Evolutionary conservation across 2,113 vertebrate species (phyloP).

Genomic region (Triplophysa siluroides): DNA sequence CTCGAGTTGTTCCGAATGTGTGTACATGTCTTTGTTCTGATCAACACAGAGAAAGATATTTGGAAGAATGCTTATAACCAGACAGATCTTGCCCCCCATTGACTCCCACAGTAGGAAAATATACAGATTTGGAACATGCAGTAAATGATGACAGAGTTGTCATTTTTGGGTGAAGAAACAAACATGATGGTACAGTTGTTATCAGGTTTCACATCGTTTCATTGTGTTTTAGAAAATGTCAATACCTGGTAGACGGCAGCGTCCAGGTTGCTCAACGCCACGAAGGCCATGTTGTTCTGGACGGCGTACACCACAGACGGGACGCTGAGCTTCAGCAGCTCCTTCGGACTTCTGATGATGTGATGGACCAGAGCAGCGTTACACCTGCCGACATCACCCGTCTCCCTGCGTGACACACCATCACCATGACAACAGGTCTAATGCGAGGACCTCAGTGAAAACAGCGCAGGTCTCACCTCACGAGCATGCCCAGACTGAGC

Average conservation of each 20-base stretch:
- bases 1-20: too few species aligned
- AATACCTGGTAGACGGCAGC: slow-evolving; percentile 92
- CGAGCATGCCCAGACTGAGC: slow-evolving; percentile 87
- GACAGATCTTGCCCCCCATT: too few species aligned
- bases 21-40: too few species aligned
- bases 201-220: too few species aligned
- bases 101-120: too few species aligned
- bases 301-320: slow-evolving; percentile 92
- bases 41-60: too few species aligned
- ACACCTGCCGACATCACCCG: slow-evolving; percentile 76
- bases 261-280: slow-evolving; percentile 95
- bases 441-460: too few species aligned
- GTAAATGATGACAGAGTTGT: too few species aligned
- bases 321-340: slow-evolving; percentile 90
- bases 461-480: slow-evolving; percentile 72
- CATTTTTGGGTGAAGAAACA: too few species aligned
- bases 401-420: slow-evolving; percentile 78
- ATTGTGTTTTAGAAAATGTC: background rate
- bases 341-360: slow-evolving; percentile 81
- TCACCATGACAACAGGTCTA: background rate
- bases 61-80: too few species aligned
- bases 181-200: too few species aligned
- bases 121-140: too few species aligned
- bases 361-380: slow-evolving; percentile 80
- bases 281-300: slow-evolving; percentile 98